Conservation (phyloP, 2,113 vertebrate genomes). For the Lepus americanus region DNA sequence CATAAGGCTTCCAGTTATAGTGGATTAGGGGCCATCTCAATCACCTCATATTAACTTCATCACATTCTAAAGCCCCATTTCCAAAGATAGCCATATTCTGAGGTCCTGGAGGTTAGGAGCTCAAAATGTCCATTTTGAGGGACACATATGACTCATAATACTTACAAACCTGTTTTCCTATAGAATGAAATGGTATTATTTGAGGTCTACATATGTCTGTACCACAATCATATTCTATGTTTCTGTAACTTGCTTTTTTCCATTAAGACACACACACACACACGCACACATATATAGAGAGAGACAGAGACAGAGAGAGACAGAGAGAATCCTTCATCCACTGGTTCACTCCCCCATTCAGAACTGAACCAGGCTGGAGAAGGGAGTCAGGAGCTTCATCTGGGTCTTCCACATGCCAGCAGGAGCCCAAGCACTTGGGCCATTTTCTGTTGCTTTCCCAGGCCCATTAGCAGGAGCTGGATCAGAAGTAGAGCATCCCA, state of each 20-base stretch:
- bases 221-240: background rate
- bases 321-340: too few species aligned
- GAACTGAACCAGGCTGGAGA: too few species aligned
- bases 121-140: background rate
- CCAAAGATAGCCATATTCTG: background rate
- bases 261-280: too few species aligned
- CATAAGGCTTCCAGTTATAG: background rate
- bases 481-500: too few species aligned
- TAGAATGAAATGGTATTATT: background rate
- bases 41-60: background rate
- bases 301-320: too few species aligned
- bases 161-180: background rate
- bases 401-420: too few species aligned
- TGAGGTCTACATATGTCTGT: background rate
- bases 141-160: background rate
- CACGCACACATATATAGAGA: too few species aligned
- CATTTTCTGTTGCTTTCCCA: too few species aligned
- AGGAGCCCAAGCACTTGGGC: too few species aligned
- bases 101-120: background rate
- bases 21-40: background rate
- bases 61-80: background rate
- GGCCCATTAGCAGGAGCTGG: too few species aligned
- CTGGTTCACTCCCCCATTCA: too few species aligned
- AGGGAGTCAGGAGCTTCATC: too few species aligned
- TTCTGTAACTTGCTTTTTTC: background rate